Conservation (phyloP, 2,797 vertebrate species). For the Falco novaeseelandiae region DNA sequence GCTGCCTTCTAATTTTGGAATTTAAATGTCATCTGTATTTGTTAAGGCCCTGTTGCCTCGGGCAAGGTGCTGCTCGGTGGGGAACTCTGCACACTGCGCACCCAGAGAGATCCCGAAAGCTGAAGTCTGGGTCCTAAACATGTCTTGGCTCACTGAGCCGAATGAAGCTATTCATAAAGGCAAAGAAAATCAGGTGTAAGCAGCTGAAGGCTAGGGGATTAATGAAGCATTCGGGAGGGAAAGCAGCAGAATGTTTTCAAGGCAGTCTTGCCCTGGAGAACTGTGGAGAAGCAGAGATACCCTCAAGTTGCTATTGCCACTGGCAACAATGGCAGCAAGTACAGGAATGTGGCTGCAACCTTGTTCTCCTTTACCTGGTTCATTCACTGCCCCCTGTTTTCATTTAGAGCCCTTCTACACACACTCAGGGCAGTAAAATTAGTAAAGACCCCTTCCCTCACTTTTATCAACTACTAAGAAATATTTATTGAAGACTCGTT, state of each 20-base stretch:
- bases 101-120: background rate
- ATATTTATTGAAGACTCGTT: background rate
- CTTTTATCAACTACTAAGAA: background rate
- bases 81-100: background rate
- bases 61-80: background rate
- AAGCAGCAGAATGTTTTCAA: background rate
- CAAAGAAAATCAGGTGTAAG: conserved; percentile 40
- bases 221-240: conserved; percentile 31
- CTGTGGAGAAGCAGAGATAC: background rate
- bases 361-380: background rate
- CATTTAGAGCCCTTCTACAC: background rate
- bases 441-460: background rate
- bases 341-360: background rate
- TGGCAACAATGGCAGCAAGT: background rate
- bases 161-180: background rate
- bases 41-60: background rate
- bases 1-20: conserved; percentile 23
- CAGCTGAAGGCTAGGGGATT: background rate
- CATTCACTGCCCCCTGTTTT: background rate
- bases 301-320: background rate
- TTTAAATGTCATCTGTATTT: conserved; percentile 1
- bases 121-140: background rate
- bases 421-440: background rate
- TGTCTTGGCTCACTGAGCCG: conserved; percentile 22
- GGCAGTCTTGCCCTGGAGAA: background rate